A percentile compares a stretch with the other conserved stretches of the same genome.
Evolutionary conservation across 1,140 invertebrate species (phyloP).

Genomic region (Drosophila melanogaster): Release_6_plus_ISO1_MT NT_033779.5:17826501-17827000

Average conservation of each 20-base stretch:
- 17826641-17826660: conserved; percentile 30
- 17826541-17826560: neutral
- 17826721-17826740: conserved; percentile 7
- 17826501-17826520: conserved; percentile 53
- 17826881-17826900: too few relatives aligned
- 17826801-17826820: neutral
- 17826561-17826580: conserved; percentile 8
- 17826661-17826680: conserved; percentile 34
- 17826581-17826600: conserved; percentile 12
- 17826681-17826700: neutral
- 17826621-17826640: conserved; percentile 36
- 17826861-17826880: too few relatives aligned
- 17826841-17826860: neutral
- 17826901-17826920: too few relatives aligned
- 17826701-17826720: conserved; percentile 22
- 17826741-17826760: neutral
- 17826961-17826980: too few relatives aligned
- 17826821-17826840: too few relatives aligned
- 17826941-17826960: too few relatives aligned
- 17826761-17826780: neutral
- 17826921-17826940: too few relatives aligned
- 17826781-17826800: neutral
- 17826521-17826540: conserved; percentile 75
- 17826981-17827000: too few relatives aligned
- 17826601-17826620: conserved; percentile 52